phyloP scores from a whole-genome alignment of 30 jellyfish, hydroid and myxozoan genomes.

The Hydra vulgaris region DNA sequence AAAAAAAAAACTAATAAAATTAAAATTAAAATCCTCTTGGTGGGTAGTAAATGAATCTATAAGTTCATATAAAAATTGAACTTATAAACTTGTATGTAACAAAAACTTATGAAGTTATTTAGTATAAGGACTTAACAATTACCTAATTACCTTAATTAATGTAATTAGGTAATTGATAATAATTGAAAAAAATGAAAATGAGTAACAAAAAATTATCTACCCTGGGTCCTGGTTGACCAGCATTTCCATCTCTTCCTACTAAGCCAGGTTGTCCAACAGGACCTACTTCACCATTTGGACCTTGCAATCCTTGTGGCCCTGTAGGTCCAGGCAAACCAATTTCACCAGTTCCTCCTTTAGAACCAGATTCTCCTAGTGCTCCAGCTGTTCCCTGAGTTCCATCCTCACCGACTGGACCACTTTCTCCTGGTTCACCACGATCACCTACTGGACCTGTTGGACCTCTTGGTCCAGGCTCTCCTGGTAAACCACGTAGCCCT shows the following conservation, averaged over 20 bases:
- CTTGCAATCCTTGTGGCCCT: conserved; percentile 31
- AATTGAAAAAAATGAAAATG: too few relatives aligned
- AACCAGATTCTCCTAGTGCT: conserved; percentile 21
- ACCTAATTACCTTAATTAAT: too few relatives aligned
- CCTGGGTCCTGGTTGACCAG: conserved; percentile 28
- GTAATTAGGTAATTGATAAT: too few relatives aligned
- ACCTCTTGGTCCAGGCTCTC: conserved; percentile 20
- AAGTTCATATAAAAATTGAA: too few relatives aligned
- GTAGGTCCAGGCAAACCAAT: conserved; percentile 10
- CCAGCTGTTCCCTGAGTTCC: conserved; percentile 19
- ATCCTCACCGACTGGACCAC: conserved; percentile 16
- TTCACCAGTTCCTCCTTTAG: conserved; percentile 7
- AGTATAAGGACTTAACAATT: too few relatives aligned
- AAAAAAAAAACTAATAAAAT: too few relatives aligned
- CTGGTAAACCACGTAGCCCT: conserved; percentile 28
- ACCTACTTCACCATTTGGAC: conserved; percentile 23
- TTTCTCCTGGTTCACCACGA: conserved; percentile 14
- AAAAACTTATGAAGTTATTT: too few relatives aligned
- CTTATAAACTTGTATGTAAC: too few relatives aligned
- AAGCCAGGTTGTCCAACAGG: conserved; percentile 24
- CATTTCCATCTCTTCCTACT: conserved; percentile 20
- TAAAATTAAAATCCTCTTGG: too few relatives aligned
- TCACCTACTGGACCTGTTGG: conserved; percentile 30
- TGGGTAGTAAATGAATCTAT: too few relatives aligned
- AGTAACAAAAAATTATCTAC: too few relatives aligned